phyloP scores from a whole-genome alignment of 2,797 vertebrate genomes.

The Pelobates cultripes region DNA sequence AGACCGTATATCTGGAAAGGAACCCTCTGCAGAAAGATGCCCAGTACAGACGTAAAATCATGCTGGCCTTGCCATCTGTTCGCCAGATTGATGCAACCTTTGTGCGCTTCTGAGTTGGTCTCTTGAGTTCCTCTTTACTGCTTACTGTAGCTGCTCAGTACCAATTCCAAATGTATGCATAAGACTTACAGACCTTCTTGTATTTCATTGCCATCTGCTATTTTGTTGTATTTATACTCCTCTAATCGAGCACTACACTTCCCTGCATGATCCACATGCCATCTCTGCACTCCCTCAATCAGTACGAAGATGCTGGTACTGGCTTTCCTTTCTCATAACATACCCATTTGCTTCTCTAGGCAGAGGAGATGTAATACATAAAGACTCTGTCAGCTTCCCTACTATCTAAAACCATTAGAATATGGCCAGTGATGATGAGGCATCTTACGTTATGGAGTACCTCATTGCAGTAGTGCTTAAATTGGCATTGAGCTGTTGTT shows the following conservation, averaged over 20 bases:
- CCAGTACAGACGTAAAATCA: constrained; percentile 96
- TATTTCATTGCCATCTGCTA: not conserved
- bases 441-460: too few species aligned
- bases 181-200: not conserved
- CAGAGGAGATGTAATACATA: too few species aligned
- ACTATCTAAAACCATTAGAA: too few species aligned
- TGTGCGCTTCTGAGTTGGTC: constrained; percentile 87
- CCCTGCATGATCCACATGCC: constrained; percentile 23
- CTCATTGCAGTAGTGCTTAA: too few species aligned
- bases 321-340: too few species aligned
- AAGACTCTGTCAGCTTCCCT: too few species aligned
- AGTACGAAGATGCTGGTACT: too few species aligned
- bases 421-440: too few species aligned
- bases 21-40: constrained; percentile 97
- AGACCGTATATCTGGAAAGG: constrained; percentile 94
- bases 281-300: too few species aligned
- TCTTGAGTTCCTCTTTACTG: not conserved
- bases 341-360: too few species aligned
- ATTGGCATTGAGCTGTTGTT: too few species aligned
- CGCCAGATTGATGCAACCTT: constrained; percentile 97
- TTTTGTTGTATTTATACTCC: not conserved
- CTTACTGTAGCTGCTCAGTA: constrained; percentile 32
- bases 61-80: constrained; percentile 91
- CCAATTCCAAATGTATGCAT: constrained; percentile 8
- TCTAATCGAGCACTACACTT: not conserved